Percentiles rank a stretch among this genome's conserved stretches.
Evolutionary conservation across 2,113 vertebrate species (phyloP).

Genomic region (Mormoops blainvillei): DNA sequence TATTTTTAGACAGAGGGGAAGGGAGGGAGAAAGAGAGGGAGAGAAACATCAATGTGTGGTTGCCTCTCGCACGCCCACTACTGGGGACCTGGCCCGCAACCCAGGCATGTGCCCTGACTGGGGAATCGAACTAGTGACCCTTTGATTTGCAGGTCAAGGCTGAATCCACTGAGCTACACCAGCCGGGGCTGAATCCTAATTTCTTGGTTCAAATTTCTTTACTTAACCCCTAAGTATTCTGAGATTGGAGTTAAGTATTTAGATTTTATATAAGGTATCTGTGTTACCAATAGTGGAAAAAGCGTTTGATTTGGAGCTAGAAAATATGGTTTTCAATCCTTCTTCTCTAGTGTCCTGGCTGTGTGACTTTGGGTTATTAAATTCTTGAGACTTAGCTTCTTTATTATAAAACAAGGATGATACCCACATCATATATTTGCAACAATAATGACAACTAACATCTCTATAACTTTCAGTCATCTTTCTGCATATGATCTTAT

Average conservation of each 20-base stretch:
- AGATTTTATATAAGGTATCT: neutral
- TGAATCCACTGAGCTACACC: no score
- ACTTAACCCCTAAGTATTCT: neutral
- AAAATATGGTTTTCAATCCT: neutral
- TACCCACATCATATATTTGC: neutral
- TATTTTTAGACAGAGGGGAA: no score
- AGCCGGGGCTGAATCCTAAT: neutral
- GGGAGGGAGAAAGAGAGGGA: no score
- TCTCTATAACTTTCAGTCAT: neutral
- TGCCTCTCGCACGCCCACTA: no score
- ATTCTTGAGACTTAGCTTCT: neutral
- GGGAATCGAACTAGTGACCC: no score
- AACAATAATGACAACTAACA: neutral
- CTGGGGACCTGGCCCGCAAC: no score
- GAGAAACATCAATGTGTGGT: no score
- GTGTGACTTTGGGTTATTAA: neutral
- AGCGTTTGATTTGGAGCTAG: neutral
- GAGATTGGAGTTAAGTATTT: neutral
- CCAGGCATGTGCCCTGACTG: no score
- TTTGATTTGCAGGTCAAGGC: no score
- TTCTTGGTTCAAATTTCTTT: conserved; percentile 4
- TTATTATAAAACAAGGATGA: neutral
- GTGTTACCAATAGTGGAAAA: neutral
- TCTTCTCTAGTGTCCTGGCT: neutral
- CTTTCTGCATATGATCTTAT: neutral